Evolutionary conservation across 2,113 vertebrate species (phyloP), one percentile per base, ranked within the genome.

Genomic region (Toxotes jaculatrix): DNA sequence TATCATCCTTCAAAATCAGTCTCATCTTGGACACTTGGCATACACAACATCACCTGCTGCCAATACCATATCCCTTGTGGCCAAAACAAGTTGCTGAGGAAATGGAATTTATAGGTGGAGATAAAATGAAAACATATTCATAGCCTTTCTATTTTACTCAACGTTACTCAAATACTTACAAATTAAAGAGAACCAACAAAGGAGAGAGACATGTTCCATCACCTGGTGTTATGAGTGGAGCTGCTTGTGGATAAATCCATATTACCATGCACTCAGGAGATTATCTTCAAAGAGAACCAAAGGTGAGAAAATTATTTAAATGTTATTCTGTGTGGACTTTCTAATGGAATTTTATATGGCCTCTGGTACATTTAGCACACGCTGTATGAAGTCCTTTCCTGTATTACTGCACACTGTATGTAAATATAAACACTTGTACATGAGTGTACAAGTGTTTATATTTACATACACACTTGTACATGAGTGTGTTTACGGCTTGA

Each of bases 121-220:
- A 82, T 72, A 79, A 74, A 14, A 49, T 71, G 59, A 38, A 87
- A 83, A 91, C 82, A 68, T 85, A 87, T 85, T 87, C 88, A 89
- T 80, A 80, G 83, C 79, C 23, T 87, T 74, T 86, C 38, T 80
- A 65, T 91, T 84, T 87, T 87, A 78, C 63, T 84, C 69, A 81
- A 5, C n/a, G 43, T 27, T 27, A 66, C 57, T 81, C 86, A 53
- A 84, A 47, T 59, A 68, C 55, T 56, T 68, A 45, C 59, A 51
- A 17, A 38, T 82, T 69, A 63, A 77, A 85, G 63, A 13, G 19
- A 64, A 32, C 13, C 34, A 76, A 70, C 49, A 68, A 64, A 21
- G 47, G 32, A 38, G 56, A 83, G n/a, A 74, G 68, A 70, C 63
- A 64, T 6, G 21, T 76, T 21, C 42, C 84, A 82, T 81, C 51